phyloP scores from a whole-genome alignment of 2,113 vertebrate species.

The Origma solitaria region DNA sequence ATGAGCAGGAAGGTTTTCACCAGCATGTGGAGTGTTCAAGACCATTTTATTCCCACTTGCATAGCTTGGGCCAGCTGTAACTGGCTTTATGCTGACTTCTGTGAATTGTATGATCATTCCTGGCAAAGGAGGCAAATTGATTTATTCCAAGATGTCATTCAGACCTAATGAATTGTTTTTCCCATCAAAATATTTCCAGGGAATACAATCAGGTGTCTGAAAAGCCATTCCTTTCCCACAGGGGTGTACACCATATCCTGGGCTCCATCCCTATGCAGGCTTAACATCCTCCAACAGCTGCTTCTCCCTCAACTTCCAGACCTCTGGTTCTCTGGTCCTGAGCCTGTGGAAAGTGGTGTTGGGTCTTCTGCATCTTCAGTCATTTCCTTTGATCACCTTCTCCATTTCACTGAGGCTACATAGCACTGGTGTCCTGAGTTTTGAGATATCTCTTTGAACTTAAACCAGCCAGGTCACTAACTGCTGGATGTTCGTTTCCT shows the following conservation, averaged over 20 bases:
- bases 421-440: background rate
- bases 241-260: background rate
- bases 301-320: background rate
- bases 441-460: background rate
- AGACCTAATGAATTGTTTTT: background rate
- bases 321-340: background rate
- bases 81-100: background rate
- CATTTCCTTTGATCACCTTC: background rate
- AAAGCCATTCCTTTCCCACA: background rate
- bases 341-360: background rate
- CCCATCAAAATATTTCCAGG: background rate
- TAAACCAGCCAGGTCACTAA: background rate
- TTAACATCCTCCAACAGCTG: background rate
- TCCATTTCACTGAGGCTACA: background rate
- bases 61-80: background rate
- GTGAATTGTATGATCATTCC: background rate
- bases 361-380: background rate
- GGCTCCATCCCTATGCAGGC: background rate
- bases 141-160: background rate
- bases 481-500: background rate
- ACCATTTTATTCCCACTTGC: background rate
- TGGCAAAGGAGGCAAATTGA: background rate
- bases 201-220: background rate
- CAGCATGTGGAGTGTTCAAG: background rate
- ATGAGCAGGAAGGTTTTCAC: background rate